Conservation (phyloP, 1,140 invertebrate genomes). For the Eriosoma lanigerum region DNA sequence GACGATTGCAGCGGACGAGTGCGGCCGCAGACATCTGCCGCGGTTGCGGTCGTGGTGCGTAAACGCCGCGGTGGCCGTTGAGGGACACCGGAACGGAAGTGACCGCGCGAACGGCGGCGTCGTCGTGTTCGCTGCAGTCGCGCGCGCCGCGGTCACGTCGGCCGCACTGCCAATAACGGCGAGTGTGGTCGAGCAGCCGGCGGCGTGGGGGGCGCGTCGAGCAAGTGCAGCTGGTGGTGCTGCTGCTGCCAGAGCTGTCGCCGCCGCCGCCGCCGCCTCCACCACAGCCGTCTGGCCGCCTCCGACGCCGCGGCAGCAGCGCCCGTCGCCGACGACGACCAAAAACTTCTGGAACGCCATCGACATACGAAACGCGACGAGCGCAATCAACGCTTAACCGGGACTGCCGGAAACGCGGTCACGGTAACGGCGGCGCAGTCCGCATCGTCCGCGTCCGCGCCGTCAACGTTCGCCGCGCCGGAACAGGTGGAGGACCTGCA, state of each 20-base stretch:
- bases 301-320: slow-evolving; percentile 6
- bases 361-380: not conserved
- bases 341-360: not conserved
- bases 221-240: slow-evolving; percentile 53
- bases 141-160: not conserved
- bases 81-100: too few relatives aligned
- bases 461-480: not conserved
- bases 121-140: not conserved
- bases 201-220: slow-evolving; percentile 55
- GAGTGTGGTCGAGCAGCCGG: slow-evolving; percentile 35
- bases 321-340: not conserved
- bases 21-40: not conserved
- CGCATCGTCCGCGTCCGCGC: not conserved
- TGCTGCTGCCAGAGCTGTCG: slow-evolving; percentile 48
- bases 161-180: not conserved
- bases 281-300: slow-evolving; percentile 1
- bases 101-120: not conserved
- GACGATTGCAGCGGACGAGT: not conserved
- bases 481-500: not conserved
- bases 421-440: not conserved
- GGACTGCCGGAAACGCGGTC: not conserved
- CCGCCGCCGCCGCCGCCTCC: not conserved
- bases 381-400: not conserved
- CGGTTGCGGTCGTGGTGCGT: not conserved
- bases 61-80: not conserved